Base-by-base conservation (phyloP, 1,140 invertebrate genomes). In the Pseudomyrmex sp. region DNA sequence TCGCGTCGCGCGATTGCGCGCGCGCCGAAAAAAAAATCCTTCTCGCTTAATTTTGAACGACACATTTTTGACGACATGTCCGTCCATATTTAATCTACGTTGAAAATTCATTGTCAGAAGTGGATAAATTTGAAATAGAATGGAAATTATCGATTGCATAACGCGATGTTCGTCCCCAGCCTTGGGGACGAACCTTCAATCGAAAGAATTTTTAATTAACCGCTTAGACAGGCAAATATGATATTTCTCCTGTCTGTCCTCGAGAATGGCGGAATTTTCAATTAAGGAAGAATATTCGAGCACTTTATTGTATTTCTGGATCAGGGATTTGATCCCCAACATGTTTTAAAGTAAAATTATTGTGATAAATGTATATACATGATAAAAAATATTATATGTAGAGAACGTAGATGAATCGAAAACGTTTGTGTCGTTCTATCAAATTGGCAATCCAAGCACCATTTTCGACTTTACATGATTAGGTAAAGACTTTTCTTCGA, bases 201-300 rank as follows among this genome's bases (percentile, higher is more conserved):
- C 44, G 54, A 72, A 80, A 72, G 76, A 80, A 80, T 80, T 80
- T 80, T 80, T 80, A 80, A 80, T 80, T 80, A 80, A 80, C 50
- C 65, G 65, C 66, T 80, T 80, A 80, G 76, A 59, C 54, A 59
- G 66, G 46, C 66, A 72, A 72, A 80, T 70, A 79, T 80, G 54
- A 80, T 70, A 59, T 80, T 80, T 72, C 44, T 15, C 10, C 65
- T 23, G 10, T 68, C 75, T 18, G 44, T n/a, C 76, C 23, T 44
- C 23, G 50, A 50, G 66, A 61, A 35, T 35, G 46, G n/a, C n/a
- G 52, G 66, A 75, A 75, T 79, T 61, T 82, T 72, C 46, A 72
- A 72, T 80, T 80, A 80, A 48, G 15, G 12, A 13, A 72, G 61
- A 12, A 20, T 61, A 13, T 7, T 70, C 54, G 35, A 50, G 18